phyloP scores from a whole-genome alignment of 1,140 invertebrate species.

The Drosophila miranda region DNA sequence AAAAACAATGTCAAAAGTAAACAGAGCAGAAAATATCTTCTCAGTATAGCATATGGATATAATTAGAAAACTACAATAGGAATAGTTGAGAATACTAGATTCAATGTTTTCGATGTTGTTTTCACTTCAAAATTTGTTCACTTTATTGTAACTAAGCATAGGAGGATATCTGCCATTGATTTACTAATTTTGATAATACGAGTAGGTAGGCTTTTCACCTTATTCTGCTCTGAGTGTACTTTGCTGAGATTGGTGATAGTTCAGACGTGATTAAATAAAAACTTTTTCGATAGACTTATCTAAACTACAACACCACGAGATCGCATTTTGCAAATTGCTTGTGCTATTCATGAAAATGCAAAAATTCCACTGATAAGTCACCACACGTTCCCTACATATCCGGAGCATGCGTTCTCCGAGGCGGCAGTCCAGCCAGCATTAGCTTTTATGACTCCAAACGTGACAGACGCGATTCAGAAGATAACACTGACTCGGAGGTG shows the following conservation, averaged over 20 bases:
- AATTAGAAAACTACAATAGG: no score
- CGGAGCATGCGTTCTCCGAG: background rate
- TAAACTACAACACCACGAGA: background rate
- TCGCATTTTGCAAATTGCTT: background rate
- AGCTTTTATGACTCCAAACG: conserved; percentile 27
- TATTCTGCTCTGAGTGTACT: no score
- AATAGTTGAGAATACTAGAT: no score
- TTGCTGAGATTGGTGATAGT: background rate
- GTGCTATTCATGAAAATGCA: conserved; percentile 2
- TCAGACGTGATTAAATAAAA: conserved; percentile 3
- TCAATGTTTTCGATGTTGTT: no score
- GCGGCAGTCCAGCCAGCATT: background rate
- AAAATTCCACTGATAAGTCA: conserved; percentile 21
- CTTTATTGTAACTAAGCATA: no score
- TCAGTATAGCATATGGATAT: no score
- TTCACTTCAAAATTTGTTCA: no score
- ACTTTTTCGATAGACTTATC: background rate
- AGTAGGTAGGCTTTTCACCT: no score
- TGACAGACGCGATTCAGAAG: conserved; percentile 24
- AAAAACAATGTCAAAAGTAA: background rate
- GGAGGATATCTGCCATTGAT: no score
- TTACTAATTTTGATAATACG: no score
- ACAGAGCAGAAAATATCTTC: background rate
- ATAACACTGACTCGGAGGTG: background rate
- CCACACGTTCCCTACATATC: conserved; percentile 26